Evolutionary conservation across 2,113 vertebrate species (phyloP), one percentile per base, ranked within the genome.

Genomic region (Barbus barbus): DNA sequence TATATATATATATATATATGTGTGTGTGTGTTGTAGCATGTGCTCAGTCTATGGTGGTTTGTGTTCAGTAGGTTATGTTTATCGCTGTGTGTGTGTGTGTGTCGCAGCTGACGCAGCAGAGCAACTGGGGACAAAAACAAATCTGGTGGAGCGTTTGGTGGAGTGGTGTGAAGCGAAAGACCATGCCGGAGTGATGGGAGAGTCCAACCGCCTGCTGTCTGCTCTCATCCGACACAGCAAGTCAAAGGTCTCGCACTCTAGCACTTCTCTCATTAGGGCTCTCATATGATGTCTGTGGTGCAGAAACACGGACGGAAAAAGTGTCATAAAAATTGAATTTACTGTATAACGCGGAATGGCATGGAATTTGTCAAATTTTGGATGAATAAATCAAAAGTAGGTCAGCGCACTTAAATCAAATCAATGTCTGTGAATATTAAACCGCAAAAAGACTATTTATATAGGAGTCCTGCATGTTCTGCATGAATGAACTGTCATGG

Each of bases 161-260:
- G 98, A 99, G 88, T 99, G 98, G 98, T 99, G 97, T 82, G 97
- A 99, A 93, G 97, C 97, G 91, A 99, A 99, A 93, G 97, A 99
- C 83, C 98, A 99, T 0, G 97, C 98, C 0, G 98, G 98, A 20
- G 98, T 99, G 87, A 99, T 99, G 97, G 98, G 97, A 33, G 98
- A 99, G 93, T 98, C 98, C 48, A 99, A 99, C 94, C 93, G 97
- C 89, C 94, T 99, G 38, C 96, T 99, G n/a, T 99, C 98, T 0
- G 98, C 98, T 1, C 96, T 99, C 77, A 98, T 99, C 86, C 94
- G 97, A 84, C 98, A 99, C 93, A 98, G 97, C 95, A 99, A 98
- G 94, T 98, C 97, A 86, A 99, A 98, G 97, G 98, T 99, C 65
- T 69, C 33, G 3, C 44, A 46, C 12, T n/a, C n/a, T n/a, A n/a